Evolutionary conservation across 2,113 vertebrate species (phyloP).

Genomic region (Rhynchomys soricoides): DNA sequence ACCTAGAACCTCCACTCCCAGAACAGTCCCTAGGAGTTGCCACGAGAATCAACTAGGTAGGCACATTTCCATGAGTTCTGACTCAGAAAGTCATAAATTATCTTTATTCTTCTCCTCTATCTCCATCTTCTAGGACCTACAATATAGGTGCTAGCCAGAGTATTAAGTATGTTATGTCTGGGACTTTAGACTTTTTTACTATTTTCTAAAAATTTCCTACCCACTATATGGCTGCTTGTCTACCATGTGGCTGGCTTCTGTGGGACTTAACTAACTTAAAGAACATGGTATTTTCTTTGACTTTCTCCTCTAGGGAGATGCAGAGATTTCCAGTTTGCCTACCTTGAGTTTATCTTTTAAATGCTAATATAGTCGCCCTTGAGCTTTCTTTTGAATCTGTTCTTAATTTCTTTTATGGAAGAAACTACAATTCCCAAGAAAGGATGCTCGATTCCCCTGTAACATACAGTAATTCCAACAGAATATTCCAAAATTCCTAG

Average conservation of each 20-base stretch:
- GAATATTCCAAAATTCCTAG: background rate
- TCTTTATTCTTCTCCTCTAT: background rate
- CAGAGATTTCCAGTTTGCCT: background rate
- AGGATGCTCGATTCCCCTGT: background rate
- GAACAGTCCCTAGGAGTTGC: background rate
- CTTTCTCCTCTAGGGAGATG: background rate
- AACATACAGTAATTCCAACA: background rate
- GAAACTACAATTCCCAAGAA: background rate
- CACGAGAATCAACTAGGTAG: too few species aligned
- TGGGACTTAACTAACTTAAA: background rate
- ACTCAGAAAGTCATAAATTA: background rate
- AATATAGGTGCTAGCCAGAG: too few species aligned
- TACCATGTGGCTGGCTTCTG: background rate
- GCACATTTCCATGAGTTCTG: background rate
- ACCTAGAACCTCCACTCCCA: background rate
- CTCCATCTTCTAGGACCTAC: background rate
- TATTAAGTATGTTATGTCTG: background rate
- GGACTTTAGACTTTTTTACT: background rate
- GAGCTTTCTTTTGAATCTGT: background rate
- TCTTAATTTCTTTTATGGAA: background rate
- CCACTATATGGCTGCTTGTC: too few species aligned
- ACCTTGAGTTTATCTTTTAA: background rate
- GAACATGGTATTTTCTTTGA: background rate
- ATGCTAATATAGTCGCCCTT: background rate
- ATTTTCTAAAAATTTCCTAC: background rate